phyloP scores from a whole-genome alignment of 1,140 invertebrate species.

The Caenorhabditis tropicalis region DNA sequence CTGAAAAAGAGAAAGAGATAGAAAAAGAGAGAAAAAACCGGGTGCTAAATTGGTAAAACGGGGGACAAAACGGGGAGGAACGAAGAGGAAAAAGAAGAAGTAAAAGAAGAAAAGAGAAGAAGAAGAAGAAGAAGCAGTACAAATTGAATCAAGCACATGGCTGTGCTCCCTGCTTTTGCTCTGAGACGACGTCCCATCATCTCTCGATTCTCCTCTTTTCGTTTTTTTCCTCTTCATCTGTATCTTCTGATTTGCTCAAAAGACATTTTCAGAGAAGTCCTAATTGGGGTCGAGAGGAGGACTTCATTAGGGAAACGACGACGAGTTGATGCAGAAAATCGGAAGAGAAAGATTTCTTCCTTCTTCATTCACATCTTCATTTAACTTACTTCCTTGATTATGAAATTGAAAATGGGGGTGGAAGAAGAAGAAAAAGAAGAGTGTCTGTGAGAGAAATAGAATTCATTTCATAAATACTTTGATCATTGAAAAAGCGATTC shows the following conservation, averaged over 20 bases:
- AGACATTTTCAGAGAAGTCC: slow-evolving; percentile 15
- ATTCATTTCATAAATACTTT: background rate
- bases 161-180: background rate
- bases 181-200: slow-evolving; percentile 8
- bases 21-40: slow-evolving; percentile 1
- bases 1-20: slow-evolving; percentile 20
- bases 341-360: background rate
- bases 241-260: slow-evolving; percentile 27
- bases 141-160: slow-evolving; percentile 42
- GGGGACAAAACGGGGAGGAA: background rate
- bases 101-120: background rate
- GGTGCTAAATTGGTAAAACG: slow-evolving; percentile 31
- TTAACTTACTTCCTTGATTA: background rate
- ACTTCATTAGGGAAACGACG: slow-evolving; percentile 13
- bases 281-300: background rate
- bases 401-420: background rate
- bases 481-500: background rate
- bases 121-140: slow-evolving; percentile 25
- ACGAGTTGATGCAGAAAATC: background rate
- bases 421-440: background rate
- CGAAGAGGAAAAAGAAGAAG: background rate
- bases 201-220: too few relatives aligned
- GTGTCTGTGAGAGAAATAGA: too few relatives aligned
- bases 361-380: background rate
- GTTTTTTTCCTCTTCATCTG: slow-evolving; percentile 12